phyloP scores from a whole-genome alignment of 2,888 invertebrate genomes.

The Orchesella flavescens region DNA sequence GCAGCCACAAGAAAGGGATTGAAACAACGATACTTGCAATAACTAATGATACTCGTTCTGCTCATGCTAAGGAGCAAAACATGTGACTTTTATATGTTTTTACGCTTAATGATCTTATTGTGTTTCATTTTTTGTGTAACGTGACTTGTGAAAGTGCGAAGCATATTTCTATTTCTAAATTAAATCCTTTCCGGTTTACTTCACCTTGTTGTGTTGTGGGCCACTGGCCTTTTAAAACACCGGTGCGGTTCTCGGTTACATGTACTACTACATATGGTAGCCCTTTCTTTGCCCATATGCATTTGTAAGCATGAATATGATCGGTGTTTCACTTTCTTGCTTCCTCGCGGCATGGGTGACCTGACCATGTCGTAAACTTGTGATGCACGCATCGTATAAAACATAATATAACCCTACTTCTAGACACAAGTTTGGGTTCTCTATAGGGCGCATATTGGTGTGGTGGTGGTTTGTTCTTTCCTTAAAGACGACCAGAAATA shows the following conservation, averaged over 20 bases:
- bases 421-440: neutral
- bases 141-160: slow-evolving; percentile 63
- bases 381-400: slow-evolving; percentile 40
- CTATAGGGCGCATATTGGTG: neutral
- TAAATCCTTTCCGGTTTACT: slow-evolving; percentile 67
- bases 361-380: slow-evolving; percentile 55
- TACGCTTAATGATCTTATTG: slow-evolving; percentile 27
- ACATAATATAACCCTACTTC: neutral
- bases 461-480: neutral
- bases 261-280: too few species aligned
- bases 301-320: slow-evolving; percentile 50
- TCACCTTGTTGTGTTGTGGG: slow-evolving; percentile 64
- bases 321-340: slow-evolving; percentile 16
- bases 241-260: neutral
- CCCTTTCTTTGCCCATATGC: slow-evolving; percentile 16
- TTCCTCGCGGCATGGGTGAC: slow-evolving; percentile 46
- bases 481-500: slow-evolving; percentile 31
- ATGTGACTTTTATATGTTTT: too few species aligned
- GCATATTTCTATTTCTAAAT: slow-evolving; percentile 65
- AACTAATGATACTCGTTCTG: too few species aligned
- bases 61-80: too few species aligned
- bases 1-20: neutral
- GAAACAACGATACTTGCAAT: neutral
- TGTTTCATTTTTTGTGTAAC: slow-evolving; percentile 50
- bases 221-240: slow-evolving; percentile 54